Evolutionary conservation across 2,888 invertebrate species (phyloP).

Genomic region (Pandemis cinnamomeana): DNA sequence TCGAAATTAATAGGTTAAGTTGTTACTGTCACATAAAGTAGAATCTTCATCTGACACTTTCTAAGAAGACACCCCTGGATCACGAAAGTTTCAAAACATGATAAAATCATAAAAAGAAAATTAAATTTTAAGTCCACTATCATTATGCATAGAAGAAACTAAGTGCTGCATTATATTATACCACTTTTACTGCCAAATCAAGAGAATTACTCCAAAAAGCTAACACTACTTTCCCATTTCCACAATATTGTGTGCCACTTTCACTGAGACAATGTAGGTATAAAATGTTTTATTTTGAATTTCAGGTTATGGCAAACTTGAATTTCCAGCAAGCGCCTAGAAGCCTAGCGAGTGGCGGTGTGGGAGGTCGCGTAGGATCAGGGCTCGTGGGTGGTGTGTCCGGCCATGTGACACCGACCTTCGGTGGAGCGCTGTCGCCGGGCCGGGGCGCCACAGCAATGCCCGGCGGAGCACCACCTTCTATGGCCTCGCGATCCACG

Average conservation of each 20-base stretch:
- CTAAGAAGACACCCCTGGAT: too few species aligned
- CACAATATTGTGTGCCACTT: too few species aligned
- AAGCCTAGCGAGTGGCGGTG: conserved; percentile 91
- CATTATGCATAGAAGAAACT: too few species aligned
- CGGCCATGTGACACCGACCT: conserved; percentile 83
- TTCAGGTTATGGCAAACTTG: conserved; percentile 95
- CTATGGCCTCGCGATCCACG: conserved; percentile 85
- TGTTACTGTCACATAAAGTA: background rate
- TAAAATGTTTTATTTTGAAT: conserved; percentile 43
- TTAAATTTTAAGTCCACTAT: too few species aligned
- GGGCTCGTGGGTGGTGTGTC: conserved; percentile 91
- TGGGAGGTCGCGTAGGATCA: conserved; percentile 82
- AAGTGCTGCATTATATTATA: too few species aligned
- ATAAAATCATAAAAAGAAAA: too few species aligned
- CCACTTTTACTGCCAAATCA: too few species aligned
- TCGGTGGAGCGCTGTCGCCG: conserved; percentile 79
- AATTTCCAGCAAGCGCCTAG: conserved; percentile 95
- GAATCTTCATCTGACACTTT: background rate
- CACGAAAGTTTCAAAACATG: too few species aligned
- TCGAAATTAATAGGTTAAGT: background rate
- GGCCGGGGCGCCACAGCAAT: conserved; percentile 75
- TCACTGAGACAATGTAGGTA: too few species aligned
- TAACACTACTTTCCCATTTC: background rate
- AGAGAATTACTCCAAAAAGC: too few species aligned
- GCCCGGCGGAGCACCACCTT: conserved; percentile 81